phyloP scores from a whole-genome alignment of 2,797 vertebrate species.

The Manis pentadactyla region DNA sequence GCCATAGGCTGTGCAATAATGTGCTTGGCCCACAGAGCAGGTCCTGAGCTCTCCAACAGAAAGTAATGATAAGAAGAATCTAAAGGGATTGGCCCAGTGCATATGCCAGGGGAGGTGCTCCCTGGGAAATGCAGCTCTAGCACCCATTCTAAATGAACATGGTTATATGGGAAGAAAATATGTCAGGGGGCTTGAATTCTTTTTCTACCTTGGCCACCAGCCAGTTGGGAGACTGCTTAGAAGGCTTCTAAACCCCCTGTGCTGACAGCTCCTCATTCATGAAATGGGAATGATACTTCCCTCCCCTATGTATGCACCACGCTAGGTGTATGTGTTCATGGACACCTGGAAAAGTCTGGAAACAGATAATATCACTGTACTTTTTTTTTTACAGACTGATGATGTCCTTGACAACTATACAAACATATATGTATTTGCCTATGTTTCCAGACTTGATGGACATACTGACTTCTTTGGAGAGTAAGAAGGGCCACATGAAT shows the following conservation, averaged over 20 bases:
- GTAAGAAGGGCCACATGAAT: not conserved
- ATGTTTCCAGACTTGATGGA: not conserved
- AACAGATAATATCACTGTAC: not conserved
- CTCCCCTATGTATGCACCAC: not conserved
- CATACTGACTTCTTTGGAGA: not conserved
- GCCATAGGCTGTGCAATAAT: not conserved
- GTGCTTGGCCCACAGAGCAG: not conserved
- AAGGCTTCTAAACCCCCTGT: conserved; percentile 9
- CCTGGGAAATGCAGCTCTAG: not conserved
- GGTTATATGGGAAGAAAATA: conserved; percentile 42
- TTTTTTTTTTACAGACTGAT: conserved; percentile 20
- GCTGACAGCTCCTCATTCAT: not conserved
- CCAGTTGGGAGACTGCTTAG: not conserved
- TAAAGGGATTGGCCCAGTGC: not conserved
- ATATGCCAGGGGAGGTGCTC: not conserved
- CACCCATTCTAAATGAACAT: not conserved
- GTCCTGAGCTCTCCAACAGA: not conserved
- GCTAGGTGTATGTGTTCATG: not conserved
- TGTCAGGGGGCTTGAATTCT: not conserved
- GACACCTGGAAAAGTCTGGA: not conserved
- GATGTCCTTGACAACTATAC: not conserved
- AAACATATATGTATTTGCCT: not conserved
- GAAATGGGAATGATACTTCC: not conserved
- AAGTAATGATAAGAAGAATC: not conserved
- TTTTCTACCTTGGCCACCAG: not conserved